A percentile compares a stretch with the other conserved stretches of the same genome.
phyloP scores from a whole-genome alignment of 2,888 invertebrate genomes.

The Camponotus fellah region DNA sequence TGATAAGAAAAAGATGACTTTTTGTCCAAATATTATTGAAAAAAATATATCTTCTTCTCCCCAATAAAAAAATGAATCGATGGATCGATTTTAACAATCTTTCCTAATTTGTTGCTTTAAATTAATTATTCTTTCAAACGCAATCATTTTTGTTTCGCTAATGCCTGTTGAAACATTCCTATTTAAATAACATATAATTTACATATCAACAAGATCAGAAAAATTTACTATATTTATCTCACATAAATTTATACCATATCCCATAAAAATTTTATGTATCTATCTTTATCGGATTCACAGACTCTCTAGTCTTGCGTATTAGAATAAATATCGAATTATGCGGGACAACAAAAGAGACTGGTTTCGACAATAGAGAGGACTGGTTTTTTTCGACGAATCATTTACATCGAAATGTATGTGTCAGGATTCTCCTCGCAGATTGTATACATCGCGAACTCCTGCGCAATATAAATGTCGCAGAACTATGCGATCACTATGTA shows the following conservation, averaged over 20 bases:
- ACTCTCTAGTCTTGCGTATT: not conserved
- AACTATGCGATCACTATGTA: constrained; percentile 16
- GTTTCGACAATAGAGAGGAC: not conserved
- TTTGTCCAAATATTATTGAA: not conserved
- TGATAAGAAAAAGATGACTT: not conserved
- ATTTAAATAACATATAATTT: not conserved
- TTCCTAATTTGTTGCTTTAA: not conserved
- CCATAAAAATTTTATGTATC: not conserved
- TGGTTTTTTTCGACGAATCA: constrained; percentile 27
- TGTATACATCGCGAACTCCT: not conserved
- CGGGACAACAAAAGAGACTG: not conserved
- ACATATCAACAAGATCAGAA: not conserved
- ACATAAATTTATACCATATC: constrained; percentile 10
- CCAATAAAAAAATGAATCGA: not conserved
- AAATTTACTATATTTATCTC: not conserved
- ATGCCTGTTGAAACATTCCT: not conserved
- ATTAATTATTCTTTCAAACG: not conserved
- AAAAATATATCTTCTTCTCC: not conserved
- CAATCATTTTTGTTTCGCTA: not conserved
- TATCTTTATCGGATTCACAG: not conserved
- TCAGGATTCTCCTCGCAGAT: constrained; percentile 38
- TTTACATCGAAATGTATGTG: constrained; percentile 14
- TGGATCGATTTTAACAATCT: not conserved
- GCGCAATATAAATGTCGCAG: constrained; percentile 24
- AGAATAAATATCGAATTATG: not conserved